Conservation (phyloP, 2,888 invertebrate genomes). For the Pediacus dermestoides region DNA sequence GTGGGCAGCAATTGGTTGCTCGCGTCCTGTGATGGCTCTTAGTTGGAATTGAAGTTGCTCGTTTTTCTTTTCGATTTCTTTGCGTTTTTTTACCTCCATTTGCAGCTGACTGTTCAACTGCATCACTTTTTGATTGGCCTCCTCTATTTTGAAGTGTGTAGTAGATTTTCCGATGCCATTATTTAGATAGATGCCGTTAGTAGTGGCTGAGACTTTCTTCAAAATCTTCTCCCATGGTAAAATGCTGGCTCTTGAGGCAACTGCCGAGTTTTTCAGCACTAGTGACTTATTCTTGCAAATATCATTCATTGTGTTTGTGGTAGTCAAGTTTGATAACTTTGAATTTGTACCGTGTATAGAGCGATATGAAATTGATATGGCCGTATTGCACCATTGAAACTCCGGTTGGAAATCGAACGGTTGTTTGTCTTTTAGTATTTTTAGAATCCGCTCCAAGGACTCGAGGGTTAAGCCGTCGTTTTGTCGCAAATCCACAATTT, state of each 20-base stretch:
- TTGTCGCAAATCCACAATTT: slow-evolving; percentile 64
- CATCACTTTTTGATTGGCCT: slow-evolving; percentile 29
- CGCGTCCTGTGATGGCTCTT: slow-evolving; percentile 21
- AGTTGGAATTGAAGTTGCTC: slow-evolving; percentile 60
- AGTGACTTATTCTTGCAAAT: not conserved
- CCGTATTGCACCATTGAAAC: slow-evolving; percentile 44
- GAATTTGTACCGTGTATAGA: slow-evolving; percentile 30
- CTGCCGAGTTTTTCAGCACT: not conserved
- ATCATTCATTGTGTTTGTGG: too few species aligned
- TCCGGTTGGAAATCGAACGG: slow-evolving; percentile 34
- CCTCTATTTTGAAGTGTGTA: slow-evolving; percentile 9
- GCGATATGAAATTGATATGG: slow-evolving; percentile 32
- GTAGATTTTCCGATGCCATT: not conserved
- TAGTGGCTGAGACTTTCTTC: slow-evolving; percentile 12
- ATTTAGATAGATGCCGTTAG: too few species aligned
- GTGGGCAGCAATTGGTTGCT: slow-evolving; percentile 11
- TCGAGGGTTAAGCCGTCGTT: slow-evolving; percentile 49
- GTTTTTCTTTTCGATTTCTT: slow-evolving; percentile 61
- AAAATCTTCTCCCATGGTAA: slow-evolving; percentile 24
- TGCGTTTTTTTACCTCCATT: slow-evolving; percentile 60
- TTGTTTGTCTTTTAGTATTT: slow-evolving; percentile 40
- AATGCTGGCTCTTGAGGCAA: too few species aligned
- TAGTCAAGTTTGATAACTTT: slow-evolving; percentile 18
- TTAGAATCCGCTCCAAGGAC: slow-evolving; percentile 41
- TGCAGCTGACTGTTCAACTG: slow-evolving; percentile 58